phyloP scores from a whole-genome alignment of 2,888 invertebrate species.

The Eumacrocentrus americanus region DNA sequence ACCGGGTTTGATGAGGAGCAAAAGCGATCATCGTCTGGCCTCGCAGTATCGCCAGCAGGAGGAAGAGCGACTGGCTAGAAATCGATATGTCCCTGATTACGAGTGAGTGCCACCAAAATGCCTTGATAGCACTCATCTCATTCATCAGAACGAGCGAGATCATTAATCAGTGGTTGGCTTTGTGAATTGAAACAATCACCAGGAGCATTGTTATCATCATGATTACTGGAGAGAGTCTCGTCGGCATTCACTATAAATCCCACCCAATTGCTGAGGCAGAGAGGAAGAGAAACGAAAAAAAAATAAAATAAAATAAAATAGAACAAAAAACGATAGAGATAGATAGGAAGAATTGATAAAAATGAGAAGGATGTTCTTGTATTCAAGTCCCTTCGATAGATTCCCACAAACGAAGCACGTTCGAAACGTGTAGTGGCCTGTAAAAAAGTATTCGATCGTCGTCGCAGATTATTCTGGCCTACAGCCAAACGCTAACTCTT shows the following conservation, averaged over 20 bases:
- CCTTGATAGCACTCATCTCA: neutral
- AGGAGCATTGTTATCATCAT: too few species aligned
- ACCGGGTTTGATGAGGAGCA: constrained; percentile 87
- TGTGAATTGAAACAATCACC: too few species aligned
- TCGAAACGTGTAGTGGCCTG: constrained; percentile 38
- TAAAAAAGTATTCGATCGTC: constrained; percentile 46
- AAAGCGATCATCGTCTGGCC: constrained; percentile 90
- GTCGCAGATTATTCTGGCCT: constrained; percentile 51
- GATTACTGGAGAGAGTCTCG: too few species aligned
- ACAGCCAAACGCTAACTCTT: constrained; percentile 42
- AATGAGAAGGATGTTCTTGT: constrained; percentile 19
- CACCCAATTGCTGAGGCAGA: neutral
- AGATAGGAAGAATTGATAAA: constrained; percentile 2
- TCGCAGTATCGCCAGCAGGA: constrained; percentile 88
- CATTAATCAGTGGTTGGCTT: neutral
- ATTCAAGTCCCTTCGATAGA: constrained; percentile 14
- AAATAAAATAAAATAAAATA: neutral
- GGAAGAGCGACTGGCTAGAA: constrained; percentile 63
- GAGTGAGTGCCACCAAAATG: constrained; percentile 49
- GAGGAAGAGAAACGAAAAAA: neutral
- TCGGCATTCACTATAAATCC: neutral
- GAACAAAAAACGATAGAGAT: constrained; percentile 2
- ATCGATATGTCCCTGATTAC: constrained; percentile 60
- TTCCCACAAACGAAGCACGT: constrained; percentile 42
- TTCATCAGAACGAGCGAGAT: neutral